Conservation (phyloP, 2,888 invertebrate genomes). For the Tinea trinotella region DNA sequence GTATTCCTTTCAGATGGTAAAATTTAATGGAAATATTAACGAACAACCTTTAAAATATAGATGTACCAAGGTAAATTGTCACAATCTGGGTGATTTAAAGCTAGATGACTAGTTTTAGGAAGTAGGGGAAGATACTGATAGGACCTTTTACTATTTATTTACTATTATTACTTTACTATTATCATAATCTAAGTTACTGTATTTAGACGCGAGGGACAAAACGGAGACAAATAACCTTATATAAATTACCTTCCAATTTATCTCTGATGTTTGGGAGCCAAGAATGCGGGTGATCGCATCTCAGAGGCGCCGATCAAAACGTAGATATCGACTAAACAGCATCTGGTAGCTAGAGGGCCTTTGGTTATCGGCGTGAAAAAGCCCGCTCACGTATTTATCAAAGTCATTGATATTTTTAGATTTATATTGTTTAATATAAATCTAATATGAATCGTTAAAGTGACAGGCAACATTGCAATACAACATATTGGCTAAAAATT, state of each 20-base stretch:
- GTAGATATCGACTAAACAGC: conserved; percentile 39
- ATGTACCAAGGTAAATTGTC: no score
- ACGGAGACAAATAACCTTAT: conserved; percentile 16
- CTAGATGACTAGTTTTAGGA: no score
- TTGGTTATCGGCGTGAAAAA: conserved; percentile 50
- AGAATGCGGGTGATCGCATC: conserved; percentile 48
- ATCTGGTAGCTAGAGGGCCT: conserved; percentile 53
- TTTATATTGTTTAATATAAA: conserved; percentile 39
- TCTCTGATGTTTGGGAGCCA: conserved; percentile 38
- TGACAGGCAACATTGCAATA: no score
- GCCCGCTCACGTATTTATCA: conserved; percentile 50
- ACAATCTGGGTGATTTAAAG: no score
- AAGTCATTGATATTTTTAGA: conserved; percentile 55
- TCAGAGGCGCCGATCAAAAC: conserved; percentile 39
- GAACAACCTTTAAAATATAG: no score
- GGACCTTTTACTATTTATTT: no score
- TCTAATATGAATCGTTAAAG: no score
- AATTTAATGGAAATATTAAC: no score
- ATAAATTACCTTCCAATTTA: conserved; percentile 31
- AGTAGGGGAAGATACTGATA: no score
- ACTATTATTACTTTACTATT: no score
- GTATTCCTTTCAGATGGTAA: no score
- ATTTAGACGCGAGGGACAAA: background rate
- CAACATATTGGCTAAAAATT: no score
- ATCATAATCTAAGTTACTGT: background rate